phyloP scores from a whole-genome alignment of 2,888 invertebrate genomes.

The Ischnura elegans region DNA sequence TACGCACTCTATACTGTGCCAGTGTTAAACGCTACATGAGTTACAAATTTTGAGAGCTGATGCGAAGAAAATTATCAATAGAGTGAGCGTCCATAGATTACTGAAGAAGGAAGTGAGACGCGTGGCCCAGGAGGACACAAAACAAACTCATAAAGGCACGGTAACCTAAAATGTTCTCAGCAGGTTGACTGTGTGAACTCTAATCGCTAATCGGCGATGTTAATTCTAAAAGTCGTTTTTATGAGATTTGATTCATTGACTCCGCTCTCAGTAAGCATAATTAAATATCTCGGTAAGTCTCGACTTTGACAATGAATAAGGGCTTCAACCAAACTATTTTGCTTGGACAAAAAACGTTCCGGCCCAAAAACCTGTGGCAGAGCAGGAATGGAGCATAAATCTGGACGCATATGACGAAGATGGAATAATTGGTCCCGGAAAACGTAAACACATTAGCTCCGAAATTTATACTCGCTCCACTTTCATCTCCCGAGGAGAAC shows the following conservation, averaged over 20 bases:
- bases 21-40: too few relatives aligned
- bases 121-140: too few relatives aligned
- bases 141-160: background rate
- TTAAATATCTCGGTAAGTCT: background rate
- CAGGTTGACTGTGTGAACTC: background rate
- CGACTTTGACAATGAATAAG: background rate
- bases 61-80: too few relatives aligned
- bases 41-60: too few relatives aligned
- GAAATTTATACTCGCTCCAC: background rate
- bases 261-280: background rate
- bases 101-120: too few relatives aligned
- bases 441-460: background rate
- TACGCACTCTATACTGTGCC: too few relatives aligned
- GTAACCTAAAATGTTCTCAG: background rate
- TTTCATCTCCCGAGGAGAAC: background rate
- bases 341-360: background rate
- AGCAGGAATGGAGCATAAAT: background rate
- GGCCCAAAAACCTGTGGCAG: background rate
- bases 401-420: background rate
- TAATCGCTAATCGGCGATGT: background rate
- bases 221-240: background rate
- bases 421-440: constrained; percentile 6
- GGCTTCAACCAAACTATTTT: too few relatives aligned
- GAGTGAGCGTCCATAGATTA: too few relatives aligned
- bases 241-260: background rate